phyloP scores from a whole-genome alignment of 1,140 invertebrate species.

The Neodiprion lecontei region DNA sequence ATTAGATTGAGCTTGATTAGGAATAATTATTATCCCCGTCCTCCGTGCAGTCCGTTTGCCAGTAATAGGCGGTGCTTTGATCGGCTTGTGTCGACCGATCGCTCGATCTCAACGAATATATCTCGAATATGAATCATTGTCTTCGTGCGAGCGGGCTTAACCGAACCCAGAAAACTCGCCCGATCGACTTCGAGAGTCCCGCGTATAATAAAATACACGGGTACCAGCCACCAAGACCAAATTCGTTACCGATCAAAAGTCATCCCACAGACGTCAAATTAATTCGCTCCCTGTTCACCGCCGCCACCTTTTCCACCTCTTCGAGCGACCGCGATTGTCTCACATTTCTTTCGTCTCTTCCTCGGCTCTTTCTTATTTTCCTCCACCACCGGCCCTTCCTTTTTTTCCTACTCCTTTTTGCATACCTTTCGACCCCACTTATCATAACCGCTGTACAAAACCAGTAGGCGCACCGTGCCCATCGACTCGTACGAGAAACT shows the following conservation, averaged over 20 bases:
- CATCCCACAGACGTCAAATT: too few species aligned
- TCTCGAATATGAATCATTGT: slow-evolving; percentile 5
- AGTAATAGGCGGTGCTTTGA: slow-evolving; percentile 7
- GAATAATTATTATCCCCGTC: slow-evolving; percentile 52
- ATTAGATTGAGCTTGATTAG: slow-evolving; percentile 60
- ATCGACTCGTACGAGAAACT: not conserved
- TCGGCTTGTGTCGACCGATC: slow-evolving; percentile 6
- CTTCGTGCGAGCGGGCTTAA: not conserved
- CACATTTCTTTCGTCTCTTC: too few species aligned
- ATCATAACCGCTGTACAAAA: too few species aligned
- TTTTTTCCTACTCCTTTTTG: not conserved
- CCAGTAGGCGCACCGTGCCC: too few species aligned
- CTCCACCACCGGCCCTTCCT: too few species aligned
- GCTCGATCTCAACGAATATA: slow-evolving; percentile 5
- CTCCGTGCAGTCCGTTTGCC: not conserved
- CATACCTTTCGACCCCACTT: too few species aligned
- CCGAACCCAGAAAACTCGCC: not conserved
- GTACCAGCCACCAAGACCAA: too few species aligned
- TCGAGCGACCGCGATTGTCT: too few species aligned
- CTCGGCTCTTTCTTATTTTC: too few species aligned
- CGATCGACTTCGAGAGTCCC: not conserved
- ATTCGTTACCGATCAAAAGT: too few species aligned
- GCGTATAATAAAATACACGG: not conserved
- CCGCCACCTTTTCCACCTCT: too few species aligned
- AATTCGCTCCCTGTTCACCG: too few species aligned